A percentile compares a stretch with the other conserved stretches of the same genome.
These are phyloP conservation scores for Orchesella flavescens DNA, from an alignment of 2,888 invertebrate species.

Conservation along the genomic window DNA sequence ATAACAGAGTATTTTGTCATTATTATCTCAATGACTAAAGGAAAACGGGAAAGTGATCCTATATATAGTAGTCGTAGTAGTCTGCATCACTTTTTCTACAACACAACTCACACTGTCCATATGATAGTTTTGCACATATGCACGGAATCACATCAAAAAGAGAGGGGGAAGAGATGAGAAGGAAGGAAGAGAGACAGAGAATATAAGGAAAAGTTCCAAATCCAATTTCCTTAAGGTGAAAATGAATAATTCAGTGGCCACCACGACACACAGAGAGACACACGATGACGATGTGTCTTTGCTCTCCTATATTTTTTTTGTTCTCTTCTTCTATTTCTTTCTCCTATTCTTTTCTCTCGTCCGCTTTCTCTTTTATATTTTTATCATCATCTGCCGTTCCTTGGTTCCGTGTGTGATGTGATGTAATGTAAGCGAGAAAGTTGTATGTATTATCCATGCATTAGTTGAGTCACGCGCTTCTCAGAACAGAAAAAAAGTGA, in stretches of 20 bases:
- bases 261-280: slow-evolving; percentile 42
- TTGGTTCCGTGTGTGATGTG: too few species aligned
- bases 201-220: slow-evolving; percentile 56
- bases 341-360: slow-evolving; percentile 12
- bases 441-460: slow-evolving; percentile 4
- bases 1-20: slow-evolving; percentile 59
- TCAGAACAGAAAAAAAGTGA: slow-evolving; percentile 34
- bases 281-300: neutral
- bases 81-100: neutral
- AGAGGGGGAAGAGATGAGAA: neutral
- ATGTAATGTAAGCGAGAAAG: slow-evolving; percentile 11
- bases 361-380: slow-evolving; percentile 12
- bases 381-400: slow-evolving; percentile 7
- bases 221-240: slow-evolving; percentile 63
- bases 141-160: slow-evolving; percentile 29
- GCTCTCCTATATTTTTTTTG: slow-evolving; percentile 11
- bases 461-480: slow-evolving; percentile 40
- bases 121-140: slow-evolving; percentile 5
- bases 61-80: neutral
- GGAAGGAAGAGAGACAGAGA: slow-evolving; percentile 28
- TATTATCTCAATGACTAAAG: slow-evolving; percentile 56
- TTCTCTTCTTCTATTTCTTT: slow-evolving; percentile 23
- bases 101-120: neutral
- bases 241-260: slow-evolving; percentile 62
- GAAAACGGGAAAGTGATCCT: slow-evolving; percentile 19